Conservation (phyloP, 2,113 vertebrate species). For the Microcebus griseorufus region DNA sequence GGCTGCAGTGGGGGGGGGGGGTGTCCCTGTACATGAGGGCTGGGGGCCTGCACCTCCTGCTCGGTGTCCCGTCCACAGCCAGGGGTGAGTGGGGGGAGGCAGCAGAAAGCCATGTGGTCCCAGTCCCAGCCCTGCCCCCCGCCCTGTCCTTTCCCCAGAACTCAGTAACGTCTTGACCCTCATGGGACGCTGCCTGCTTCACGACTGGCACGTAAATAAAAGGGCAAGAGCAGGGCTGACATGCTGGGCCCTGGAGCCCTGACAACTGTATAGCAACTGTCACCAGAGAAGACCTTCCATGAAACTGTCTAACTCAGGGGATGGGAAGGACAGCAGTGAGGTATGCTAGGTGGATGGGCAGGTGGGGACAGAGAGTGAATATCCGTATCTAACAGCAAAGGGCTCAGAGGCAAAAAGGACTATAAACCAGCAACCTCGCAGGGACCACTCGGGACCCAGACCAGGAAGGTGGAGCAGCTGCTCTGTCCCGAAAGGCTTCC, state of each 20-base stretch:
- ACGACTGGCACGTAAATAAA: fast-evolving
- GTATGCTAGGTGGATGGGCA: too few relatives aligned
- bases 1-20: background rate
- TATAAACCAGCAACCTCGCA: fast-evolving
- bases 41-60: too few relatives aligned
- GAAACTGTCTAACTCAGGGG: too few relatives aligned
- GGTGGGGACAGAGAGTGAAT: background rate
- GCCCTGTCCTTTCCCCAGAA: too few relatives aligned
- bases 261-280: background rate
- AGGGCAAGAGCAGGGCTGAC: background rate
- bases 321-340: background rate
- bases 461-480: fast-evolving
- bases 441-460: fast-evolving
- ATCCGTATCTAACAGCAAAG: background rate
- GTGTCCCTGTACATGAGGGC: fast-evolving
- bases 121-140: too few relatives aligned
- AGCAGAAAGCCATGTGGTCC: background rate
- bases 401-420: background rate
- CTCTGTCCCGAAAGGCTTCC: background rate
- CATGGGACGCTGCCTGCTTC: fast-evolving
- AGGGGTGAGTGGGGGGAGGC: too few relatives aligned
- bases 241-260: fast-evolving
- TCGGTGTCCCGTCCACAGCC: fast-evolving
- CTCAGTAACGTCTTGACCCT: fast-evolving
- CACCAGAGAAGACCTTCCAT: background rate